phyloP scores from a whole-genome alignment of 2,113 vertebrate genomes.

The Saguinus midas region DNA sequence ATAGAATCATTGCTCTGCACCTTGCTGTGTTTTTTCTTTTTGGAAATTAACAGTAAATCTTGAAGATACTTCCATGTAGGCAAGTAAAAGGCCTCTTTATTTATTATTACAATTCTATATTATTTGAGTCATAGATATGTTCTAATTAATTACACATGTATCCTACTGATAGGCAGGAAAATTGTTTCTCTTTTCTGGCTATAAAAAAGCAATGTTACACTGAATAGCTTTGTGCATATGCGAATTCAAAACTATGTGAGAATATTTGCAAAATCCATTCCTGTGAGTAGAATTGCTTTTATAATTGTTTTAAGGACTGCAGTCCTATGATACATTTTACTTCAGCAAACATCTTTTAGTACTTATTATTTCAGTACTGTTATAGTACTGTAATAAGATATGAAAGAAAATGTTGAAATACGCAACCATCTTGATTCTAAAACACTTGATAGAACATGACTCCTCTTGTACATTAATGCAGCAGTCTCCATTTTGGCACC shows the following conservation, averaged over 20 bases:
- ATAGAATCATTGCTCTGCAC: background rate
- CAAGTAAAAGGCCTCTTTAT: background rate
- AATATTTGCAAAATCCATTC: background rate
- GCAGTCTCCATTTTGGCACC: too few species aligned
- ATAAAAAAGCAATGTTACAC: background rate
- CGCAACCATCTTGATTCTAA: background rate
- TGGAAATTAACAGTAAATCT: background rate
- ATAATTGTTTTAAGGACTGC: background rate
- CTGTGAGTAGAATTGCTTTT: background rate
- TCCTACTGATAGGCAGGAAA: background rate
- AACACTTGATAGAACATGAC: background rate
- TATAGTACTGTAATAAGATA: background rate
- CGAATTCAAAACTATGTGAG: background rate
- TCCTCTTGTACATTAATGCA: conserved; percentile 4
- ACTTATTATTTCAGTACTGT: background rate
- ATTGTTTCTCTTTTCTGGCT: background rate
- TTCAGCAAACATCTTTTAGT: background rate
- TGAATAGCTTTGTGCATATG: background rate
- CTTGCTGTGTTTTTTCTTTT: background rate
- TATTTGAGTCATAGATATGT: background rate
- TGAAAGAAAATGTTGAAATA: background rate
- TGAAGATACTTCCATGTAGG: background rate
- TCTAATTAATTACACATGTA: background rate
- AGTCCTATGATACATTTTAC: background rate
- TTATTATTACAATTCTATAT: background rate